phyloP scores from a whole-genome alignment of 2,888 invertebrate genomes.

The Plagiodera versicolora region DNA sequence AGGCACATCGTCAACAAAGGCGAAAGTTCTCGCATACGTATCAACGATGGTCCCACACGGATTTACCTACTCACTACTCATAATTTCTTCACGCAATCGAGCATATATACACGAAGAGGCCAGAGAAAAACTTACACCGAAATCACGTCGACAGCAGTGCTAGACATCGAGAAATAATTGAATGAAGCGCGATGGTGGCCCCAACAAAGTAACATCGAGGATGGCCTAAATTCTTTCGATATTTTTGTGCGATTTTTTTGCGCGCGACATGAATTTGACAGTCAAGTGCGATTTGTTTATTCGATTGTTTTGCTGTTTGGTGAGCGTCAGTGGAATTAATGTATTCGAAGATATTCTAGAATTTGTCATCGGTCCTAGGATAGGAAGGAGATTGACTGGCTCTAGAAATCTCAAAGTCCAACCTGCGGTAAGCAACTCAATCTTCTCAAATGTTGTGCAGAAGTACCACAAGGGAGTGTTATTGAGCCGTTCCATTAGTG shows the following conservation, averaged over 20 bases:
- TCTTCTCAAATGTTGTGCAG: not conserved
- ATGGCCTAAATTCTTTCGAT: slow-evolving; percentile 9
- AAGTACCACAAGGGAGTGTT: too few species aligned
- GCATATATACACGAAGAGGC: slow-evolving; percentile 2
- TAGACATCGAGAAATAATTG: not conserved
- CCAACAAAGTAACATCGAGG: not conserved
- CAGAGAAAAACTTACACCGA: slow-evolving; percentile 1
- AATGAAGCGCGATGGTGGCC: not conserved
- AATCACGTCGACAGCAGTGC: slow-evolving; percentile 4
- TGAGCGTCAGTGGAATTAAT: slow-evolving; percentile 1
- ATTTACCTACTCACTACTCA: not conserved
- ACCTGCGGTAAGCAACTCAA: slow-evolving; percentile 7
- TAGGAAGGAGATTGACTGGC: not conserved
- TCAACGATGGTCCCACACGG: not conserved
- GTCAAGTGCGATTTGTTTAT: slow-evolving; percentile 1
- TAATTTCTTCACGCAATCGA: slow-evolving; percentile 1
- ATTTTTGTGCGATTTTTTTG: slow-evolving; percentile 3
- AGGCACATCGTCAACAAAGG: slow-evolving; percentile 12
- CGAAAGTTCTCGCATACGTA: slow-evolving; percentile 14
- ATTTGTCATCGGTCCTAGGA: slow-evolving; percentile 13
- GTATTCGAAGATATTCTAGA: slow-evolving; percentile 8
- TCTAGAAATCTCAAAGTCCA: not conserved
- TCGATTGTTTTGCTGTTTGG: slow-evolving; percentile 5
- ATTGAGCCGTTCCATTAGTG: not conserved
- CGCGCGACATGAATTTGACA: slow-evolving; percentile 13